phyloP scores from a whole-genome alignment of 1,140 invertebrate genomes.

The Elymnias hypermnestra region DNA sequence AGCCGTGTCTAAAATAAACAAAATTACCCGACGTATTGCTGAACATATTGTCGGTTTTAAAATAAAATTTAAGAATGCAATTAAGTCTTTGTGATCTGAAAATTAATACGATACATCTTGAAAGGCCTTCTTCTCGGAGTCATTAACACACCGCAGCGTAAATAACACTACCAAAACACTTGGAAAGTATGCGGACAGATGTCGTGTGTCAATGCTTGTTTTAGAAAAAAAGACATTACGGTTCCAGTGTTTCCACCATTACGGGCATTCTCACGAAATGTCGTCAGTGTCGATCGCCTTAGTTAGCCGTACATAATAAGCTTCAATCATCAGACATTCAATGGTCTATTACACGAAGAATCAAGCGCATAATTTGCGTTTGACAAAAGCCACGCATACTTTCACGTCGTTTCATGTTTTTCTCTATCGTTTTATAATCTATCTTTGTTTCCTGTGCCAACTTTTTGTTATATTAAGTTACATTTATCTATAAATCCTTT shows the following conservation, averaged over 20 bases:
- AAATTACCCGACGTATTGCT: slow-evolving; percentile 31
- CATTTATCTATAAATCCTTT: too few relatives aligned
- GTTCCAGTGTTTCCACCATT: slow-evolving; percentile 25
- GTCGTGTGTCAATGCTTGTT: slow-evolving; percentile 33
- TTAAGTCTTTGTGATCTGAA: slow-evolving; percentile 63
- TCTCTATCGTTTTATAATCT: neutral
- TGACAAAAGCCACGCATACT: slow-evolving; percentile 13
- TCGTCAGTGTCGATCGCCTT: slow-evolving; percentile 21
- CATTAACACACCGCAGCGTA: slow-evolving; percentile 51
- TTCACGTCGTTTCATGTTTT: slow-evolving; percentile 10
- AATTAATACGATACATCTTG: slow-evolving; percentile 55
- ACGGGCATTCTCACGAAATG: slow-evolving; percentile 27
- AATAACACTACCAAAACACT: slow-evolving; percentile 30
- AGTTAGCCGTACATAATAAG: slow-evolving; percentile 21
- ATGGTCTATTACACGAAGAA: slow-evolving; percentile 21
- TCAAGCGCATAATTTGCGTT: slow-evolving; percentile 18
- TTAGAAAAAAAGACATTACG: slow-evolving; percentile 30
- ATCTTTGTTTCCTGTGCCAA: too few relatives aligned
- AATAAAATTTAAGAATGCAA: slow-evolving; percentile 67
- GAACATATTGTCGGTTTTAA: slow-evolving; percentile 63
- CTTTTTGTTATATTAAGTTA: too few relatives aligned
- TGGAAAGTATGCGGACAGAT: slow-evolving; percentile 29
- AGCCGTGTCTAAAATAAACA: slow-evolving; percentile 44
- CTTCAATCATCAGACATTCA: slow-evolving; percentile 27
- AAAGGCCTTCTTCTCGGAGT: slow-evolving; percentile 35